Evolutionary conservation across 2,888 invertebrate genomes (phyloP), one percentile per base, ranked within the genome.

Genomic region (Tenthredo mesomela): DNA sequence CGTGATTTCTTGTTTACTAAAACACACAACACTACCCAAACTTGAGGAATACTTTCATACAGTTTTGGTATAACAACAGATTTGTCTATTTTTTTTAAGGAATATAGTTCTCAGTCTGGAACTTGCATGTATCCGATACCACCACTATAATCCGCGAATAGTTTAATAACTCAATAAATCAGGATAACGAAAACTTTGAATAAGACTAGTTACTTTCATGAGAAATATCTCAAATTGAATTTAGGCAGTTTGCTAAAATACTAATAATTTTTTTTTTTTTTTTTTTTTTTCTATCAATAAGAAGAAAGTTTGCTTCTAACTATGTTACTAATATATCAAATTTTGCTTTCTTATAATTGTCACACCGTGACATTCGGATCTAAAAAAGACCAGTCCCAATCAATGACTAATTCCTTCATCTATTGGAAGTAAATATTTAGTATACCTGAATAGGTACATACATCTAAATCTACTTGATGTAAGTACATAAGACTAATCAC

Each of bases 11-110:
- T 29, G 18, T 12, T 15, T 75, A 47, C 47, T 12, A 47, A 29
- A 47, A 47, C n/a, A 75, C 29, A 47, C 25, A 18, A 75, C 12
- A 15, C 37, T 43, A 50, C 25, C 47, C 75, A 75, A 75, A 75
- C 43, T 75, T 15, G 29, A 29, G 29, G 47, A 75, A 47, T 75
- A 75, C 75, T 75, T 75, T 75, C 75, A 75, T 75, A 75, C 25
- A 75, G 75, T 75, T 75, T 75, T 75, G n/a, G 15, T 21, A 47
- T 21, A 47, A 33, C 54, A 33, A 78, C 47, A 58, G 33, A 58
- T 78, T 58, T 25, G 25, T 50, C 50, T 75, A 75, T 33, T 78
- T 33, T 78, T 54, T 29, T 78, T 25, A 33, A 10, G 37, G 37
- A 54, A 33, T 21, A 78, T 33, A 33, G 10, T 21, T 78, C 10